Evolutionary conservation across 2,113 vertebrate species (phyloP), one percentile per base, ranked within the genome.

Genomic region (Upupa epops): DNA sequence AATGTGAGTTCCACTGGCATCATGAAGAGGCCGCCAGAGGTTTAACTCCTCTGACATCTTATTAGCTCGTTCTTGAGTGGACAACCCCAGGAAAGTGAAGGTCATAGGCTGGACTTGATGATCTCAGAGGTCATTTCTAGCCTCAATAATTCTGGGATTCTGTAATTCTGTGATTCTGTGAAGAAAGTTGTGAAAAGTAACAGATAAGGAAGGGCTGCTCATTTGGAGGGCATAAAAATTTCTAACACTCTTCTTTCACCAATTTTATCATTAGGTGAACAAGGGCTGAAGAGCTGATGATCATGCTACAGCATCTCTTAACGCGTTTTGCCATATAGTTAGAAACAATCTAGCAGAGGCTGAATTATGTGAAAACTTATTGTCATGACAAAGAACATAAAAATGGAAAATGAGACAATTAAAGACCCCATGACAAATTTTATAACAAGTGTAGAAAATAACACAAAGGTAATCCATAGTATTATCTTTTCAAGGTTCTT

Each of bases 341-440:
- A 86, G 81, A 91, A 94, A 80, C 58, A 72, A 91, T 34, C 37
- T 63, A 89, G 70, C 54, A 83, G 85, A 74, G 3, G 5, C 21
- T 91, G 68, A 95, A 90, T 94, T 96, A 96, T 96, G 78, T 92
- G 94, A 90, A 96, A 97, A 69, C 84, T 75, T 95, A 95, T 52
- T 95, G 94, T 93, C 61, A 95, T 94, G 90, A 89, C 82, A 95
- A 96, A 96, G 89, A 90, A 88, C 83, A 82, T 95, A 95, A 90
- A 93, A 95, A 88, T 32, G 72, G 85, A 91, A 94, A 95, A 93
- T 92, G 29, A 81, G 90, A 94, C 83, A 96, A 96, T 95, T 92
- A 97, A 95, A 95, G 92, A 92, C 83, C 77, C 83, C 5, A 8
- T 95, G 93, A 94, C 82, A 96, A 88, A 93, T 96, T 96, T 91